phyloP scores from a whole-genome alignment of 35 echinoderm and acorn worm species.

The Apostichopus californicus region DNA sequence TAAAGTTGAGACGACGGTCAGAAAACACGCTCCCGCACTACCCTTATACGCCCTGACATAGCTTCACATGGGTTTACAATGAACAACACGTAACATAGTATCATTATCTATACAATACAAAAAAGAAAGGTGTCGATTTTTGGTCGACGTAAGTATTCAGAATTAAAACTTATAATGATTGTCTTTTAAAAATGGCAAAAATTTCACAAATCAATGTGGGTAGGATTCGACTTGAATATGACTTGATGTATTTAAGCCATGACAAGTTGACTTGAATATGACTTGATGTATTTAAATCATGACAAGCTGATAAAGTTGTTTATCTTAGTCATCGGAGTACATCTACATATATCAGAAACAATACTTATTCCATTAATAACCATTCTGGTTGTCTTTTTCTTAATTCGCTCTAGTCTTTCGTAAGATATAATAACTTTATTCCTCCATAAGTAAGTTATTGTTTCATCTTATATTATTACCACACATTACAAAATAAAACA shows the following conservation, averaged over 20 bases:
- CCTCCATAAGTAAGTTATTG: not conserved
- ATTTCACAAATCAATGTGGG: too few relatives aligned
- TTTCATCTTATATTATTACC: not conserved
- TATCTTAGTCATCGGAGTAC: too few relatives aligned
- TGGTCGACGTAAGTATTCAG: not conserved
- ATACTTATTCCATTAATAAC: too few relatives aligned
- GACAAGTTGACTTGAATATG: too few relatives aligned
- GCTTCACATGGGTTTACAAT: slow-evolving; percentile 28
- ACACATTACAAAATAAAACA: too few relatives aligned
- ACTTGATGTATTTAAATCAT: too few relatives aligned
- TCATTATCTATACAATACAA: slow-evolving; percentile 30
- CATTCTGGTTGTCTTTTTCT: too few relatives aligned
- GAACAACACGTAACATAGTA: slow-evolving; percentile 52
- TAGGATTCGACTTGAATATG: too few relatives aligned
- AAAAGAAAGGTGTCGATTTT: not conserved
- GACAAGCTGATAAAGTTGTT: too few relatives aligned
- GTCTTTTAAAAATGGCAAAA: not conserved
- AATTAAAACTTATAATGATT: slow-evolving; percentile 2
- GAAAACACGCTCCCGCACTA: not conserved
- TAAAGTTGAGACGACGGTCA: not conserved
- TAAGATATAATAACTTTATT: not conserved
- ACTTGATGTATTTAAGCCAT: too few relatives aligned
- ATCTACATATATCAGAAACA: too few relatives aligned
- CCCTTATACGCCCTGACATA: not conserved
- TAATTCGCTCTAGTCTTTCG: too few relatives aligned